Base-by-base conservation (phyloP, 2,113 vertebrate genomes). In the Oncorhynchus tshawytscha region DNA sequence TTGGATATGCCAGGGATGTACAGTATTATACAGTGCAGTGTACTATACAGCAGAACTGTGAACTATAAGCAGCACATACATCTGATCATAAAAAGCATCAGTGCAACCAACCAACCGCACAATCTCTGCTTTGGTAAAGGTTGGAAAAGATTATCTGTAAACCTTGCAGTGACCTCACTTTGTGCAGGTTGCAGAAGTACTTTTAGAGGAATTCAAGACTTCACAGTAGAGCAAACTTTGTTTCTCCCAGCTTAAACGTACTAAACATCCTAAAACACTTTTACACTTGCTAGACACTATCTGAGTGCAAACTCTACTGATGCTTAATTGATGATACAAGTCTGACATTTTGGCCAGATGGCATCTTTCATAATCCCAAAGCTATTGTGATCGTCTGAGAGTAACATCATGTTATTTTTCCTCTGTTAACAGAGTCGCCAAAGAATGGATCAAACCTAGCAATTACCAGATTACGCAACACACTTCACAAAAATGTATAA, bases 341-440 rank as follows among this genome's bases (percentile, higher is more conserved):
- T n/a, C 72, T 79, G 75, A 73, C 72, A 79, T 82, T 72, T 24
- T 18, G 57, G 66, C 22, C 66, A 81, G 70, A 72, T 81, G 75
- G 29, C 73, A 77, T 81, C 70, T 79, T 68, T 67, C 73, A 65
- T 76, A 82, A 82, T 82, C 69, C 71, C 75, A 68, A 70, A 20
- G 31, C 18, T 67, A 60, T 8, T 8, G 57, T 72, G 70, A 69
- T 69, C 67, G 73, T 45, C 59, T 75, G 31, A 18, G 73, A 82
- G 78, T 74, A 74, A 74, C 18, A 65, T 20, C 29, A 62, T 68
- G 76, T 57, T 72, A 48, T 45, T 57, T 76, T 62, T 34, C 51
- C 16, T 54, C 49, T 57, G 69, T 51, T 48, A 70, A 45, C 22
- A 27, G 12, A 27, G 12, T 12, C 18, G 15, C 13, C 72, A 70